Base-by-base conservation (phyloP, 1,140 invertebrate genomes). In the Drosophila orena region DNA sequence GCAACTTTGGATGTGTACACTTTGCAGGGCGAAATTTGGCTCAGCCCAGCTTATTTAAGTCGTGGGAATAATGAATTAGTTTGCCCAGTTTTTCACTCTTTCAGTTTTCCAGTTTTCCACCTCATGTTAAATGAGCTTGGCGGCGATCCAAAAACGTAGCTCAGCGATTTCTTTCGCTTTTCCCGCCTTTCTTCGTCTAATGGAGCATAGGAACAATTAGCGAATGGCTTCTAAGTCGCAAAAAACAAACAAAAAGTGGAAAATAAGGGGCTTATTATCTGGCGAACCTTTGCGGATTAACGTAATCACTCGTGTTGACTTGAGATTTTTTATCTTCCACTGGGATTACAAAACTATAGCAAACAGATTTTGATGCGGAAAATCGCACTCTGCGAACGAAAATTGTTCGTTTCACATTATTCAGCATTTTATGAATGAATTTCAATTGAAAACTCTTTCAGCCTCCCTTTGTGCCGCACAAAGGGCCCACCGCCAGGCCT, bases 91-190 rank as follows among this genome's bases (percentile, higher is more conserved):
- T 50, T 20, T 27, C 57, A 66, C n/a, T 34, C 35, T 50, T 20
- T 38, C 46, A 49, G 7, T 49, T 30, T 50, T 20, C 38, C 60
- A 66, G 15, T 20, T 52, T 52, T 20, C 49, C 60, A 70, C 69
- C 69, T 62, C 74, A 86, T 78, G 68, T 78, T 62, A 66, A 81
- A 86, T 88, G 61, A 68, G 79, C 59, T 80, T 80, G 72, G 78
- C 64, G 14, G 35, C 44, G 34, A 59, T 55, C 70, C 71, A 68
- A 70, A 35, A 47, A 47, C 8, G 22, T 8, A 42, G 20, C 38
- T 37, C 10, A 14, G 27, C 15, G 20, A n/a, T 24, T 38, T 24
- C 35, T 35, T 12, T 22, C 3, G 1, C 40, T 24, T 57, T 44
- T 27, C 35, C 20, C 24, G 14, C 6, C 8, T 47, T 34, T 34